These are phyloP conservation scores for Larimichthys polyactis DNA, from an alignment of 2,113 vertebrate genomes.

Conservation along the genomic window DNA sequence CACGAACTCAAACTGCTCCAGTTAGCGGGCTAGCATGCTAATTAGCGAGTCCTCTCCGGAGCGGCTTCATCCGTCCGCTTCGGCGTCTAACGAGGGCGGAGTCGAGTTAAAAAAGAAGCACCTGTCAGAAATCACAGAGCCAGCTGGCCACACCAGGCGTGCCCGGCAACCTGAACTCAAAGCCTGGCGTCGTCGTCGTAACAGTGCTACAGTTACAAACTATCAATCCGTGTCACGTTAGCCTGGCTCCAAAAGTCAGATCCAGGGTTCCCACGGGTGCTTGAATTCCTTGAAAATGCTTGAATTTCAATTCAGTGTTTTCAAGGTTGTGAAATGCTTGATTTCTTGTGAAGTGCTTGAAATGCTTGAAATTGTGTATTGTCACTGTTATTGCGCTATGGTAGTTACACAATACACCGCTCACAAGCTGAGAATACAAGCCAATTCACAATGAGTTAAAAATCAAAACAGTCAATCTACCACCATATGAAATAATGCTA, in stretches of 20 bases:
- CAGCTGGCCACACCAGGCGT: slow-evolving; percentile 55
- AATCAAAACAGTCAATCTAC: no score
- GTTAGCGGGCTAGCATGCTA: slow-evolving; percentile 62
- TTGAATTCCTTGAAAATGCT: no score
- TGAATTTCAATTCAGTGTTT: no score
- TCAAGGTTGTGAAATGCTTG: no score
- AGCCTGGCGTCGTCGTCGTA: neutral
- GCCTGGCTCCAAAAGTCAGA: neutral
- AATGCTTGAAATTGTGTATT: no score
- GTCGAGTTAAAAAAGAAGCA: slow-evolving; percentile 68
- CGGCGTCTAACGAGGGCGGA: slow-evolving; percentile 63
- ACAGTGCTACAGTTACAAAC: slow-evolving; percentile 21
- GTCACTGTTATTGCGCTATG: no score
- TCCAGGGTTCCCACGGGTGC: no score
- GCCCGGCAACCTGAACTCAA: slow-evolving; percentile 54
- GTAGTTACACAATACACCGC: no score
- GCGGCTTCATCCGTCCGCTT: slow-evolving; percentile 62
- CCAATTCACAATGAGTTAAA: no score
- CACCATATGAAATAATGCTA: no score
- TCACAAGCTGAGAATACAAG: no score
- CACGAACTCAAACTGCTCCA: neutral
- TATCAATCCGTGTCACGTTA: slow-evolving; percentile 8
- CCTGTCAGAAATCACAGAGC: slow-evolving; percentile 78
- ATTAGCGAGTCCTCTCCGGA: slow-evolving; percentile 47
- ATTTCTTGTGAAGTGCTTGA: no score